Evolutionary conservation across 2,113 vertebrate genomes (phyloP).

Genomic region (Cryptomyrus ogoouensis): DNA sequence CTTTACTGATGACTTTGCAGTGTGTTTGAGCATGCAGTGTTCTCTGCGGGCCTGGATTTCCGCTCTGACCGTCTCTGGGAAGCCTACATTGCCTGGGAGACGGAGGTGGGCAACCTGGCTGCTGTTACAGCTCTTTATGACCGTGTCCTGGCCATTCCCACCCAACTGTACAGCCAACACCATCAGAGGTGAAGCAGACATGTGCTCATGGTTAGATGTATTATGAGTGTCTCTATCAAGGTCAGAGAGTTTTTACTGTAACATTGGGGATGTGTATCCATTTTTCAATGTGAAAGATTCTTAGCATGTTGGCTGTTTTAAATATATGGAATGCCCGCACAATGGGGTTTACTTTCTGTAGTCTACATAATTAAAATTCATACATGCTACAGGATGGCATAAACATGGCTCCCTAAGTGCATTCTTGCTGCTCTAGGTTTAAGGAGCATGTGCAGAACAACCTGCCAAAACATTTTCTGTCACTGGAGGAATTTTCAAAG

Average conservation of each 20-base stretch:
- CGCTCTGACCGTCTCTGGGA: constrained; percentile 96
- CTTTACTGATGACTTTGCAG: background rate
- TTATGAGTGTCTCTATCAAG: background rate
- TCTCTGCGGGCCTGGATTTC: constrained; percentile 93
- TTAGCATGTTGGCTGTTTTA: background rate
- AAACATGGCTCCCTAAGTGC: background rate
- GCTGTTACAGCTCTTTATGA: constrained; percentile 89
- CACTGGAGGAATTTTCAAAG: constrained; percentile 85
- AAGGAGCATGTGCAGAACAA: constrained; percentile 92
- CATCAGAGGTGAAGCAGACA: constrained; percentile 75
- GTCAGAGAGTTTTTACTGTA: background rate
- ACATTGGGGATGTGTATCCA: background rate
- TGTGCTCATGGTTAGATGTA: background rate
- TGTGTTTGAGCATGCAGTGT: constrained; percentile 81
- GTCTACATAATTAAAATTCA: background rate
- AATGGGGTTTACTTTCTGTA: background rate
- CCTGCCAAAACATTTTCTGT: constrained; percentile 84
- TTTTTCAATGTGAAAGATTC: background rate
- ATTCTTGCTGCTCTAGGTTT: constrained; percentile 63
- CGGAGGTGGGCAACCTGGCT: constrained; percentile 76
- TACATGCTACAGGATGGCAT: background rate
- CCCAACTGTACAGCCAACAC: constrained; percentile 90
- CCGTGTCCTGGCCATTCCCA: constrained; percentile 90
- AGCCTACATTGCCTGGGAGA: constrained; percentile 89
- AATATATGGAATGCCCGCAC: background rate